Conservation (phyloP, 2,113 vertebrate genomes). For the Phaetusa simplex region DNA sequence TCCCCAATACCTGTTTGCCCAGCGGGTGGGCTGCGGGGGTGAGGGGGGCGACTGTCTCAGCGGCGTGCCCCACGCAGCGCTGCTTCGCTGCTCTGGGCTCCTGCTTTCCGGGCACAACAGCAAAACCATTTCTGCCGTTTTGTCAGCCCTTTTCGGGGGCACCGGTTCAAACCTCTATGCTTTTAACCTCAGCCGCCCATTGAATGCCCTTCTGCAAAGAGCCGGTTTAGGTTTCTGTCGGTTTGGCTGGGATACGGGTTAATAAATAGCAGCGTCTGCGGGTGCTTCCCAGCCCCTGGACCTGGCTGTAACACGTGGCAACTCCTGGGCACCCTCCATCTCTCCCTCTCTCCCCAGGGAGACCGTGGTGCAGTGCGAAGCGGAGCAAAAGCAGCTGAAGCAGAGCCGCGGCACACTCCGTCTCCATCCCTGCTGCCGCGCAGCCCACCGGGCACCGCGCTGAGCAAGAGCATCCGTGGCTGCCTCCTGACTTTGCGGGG, state of each 20-base stretch:
- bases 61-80: accelerated
- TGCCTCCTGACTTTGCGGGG: background rate
- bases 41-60: no score
- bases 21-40: background rate
- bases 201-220: background rate
- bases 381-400: background rate
- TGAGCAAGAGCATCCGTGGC: background rate
- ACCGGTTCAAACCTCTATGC: background rate
- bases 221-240: background rate
- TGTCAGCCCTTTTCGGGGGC: background rate
- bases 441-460: background rate
- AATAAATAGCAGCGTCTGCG: background rate
- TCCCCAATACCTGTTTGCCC: accelerated
- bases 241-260: background rate
- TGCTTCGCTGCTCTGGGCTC: background rate
- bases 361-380: accelerated
- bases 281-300: background rate
- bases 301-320: accelerated
- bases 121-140: background rate
- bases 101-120: background rate
- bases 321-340: background rate
- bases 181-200: background rate
- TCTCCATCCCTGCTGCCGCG: background rate
- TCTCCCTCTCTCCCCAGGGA: no score
- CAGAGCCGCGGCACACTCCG: accelerated